Evolutionary conservation across 2,888 invertebrate species (phyloP), one percentile per base, ranked within the genome.

Genomic region (Cephalotes varians): DNA sequence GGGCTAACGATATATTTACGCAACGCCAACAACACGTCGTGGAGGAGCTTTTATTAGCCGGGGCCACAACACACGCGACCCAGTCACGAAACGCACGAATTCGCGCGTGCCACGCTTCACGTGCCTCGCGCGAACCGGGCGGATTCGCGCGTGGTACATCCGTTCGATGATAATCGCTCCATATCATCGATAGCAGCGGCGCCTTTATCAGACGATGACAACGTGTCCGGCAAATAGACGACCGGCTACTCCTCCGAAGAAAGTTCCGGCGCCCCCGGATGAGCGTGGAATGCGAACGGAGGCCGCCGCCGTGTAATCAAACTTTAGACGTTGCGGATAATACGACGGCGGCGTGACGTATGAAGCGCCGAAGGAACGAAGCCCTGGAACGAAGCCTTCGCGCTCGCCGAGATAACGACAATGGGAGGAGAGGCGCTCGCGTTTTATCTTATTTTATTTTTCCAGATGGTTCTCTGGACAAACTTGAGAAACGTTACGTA

Each of bases 1-100:
- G 82, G 85, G 76, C 81, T 86, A 88, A 88, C 88, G 86, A 88
- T 84, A 88, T 84, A 85, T 86, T 89, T 88, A 84, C 71, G 86
- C 85, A 77, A 79, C 77, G 65, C 47, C 31, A 73, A 72, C 47
- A 47, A 62, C 67, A 74, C 73, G 62, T 25, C 40, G 81, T 77
- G 54, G 21, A 54, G 49, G 28, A 56, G 73, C 81, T 88, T 88
- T 86, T 84, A 83, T 84, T 82, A 80, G 64, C 64, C 54, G 49
- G 31, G 47, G 60, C 60, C 80, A 49, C 65, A 31, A n/a, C 65
- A 74, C 88, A 87, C 88, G 88, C 87, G 88, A 88, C 82, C 73
- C 18, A 84, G 88, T 88, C 88, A 87, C 88, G 88, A 81, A 88
- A 81, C 64, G 67, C 60, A 47, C 77, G 56, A 5, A 40, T 34